Evolutionary conservation across 2,113 vertebrate genomes (phyloP).

Genomic region (Leptodactylus fuscus): DNA sequence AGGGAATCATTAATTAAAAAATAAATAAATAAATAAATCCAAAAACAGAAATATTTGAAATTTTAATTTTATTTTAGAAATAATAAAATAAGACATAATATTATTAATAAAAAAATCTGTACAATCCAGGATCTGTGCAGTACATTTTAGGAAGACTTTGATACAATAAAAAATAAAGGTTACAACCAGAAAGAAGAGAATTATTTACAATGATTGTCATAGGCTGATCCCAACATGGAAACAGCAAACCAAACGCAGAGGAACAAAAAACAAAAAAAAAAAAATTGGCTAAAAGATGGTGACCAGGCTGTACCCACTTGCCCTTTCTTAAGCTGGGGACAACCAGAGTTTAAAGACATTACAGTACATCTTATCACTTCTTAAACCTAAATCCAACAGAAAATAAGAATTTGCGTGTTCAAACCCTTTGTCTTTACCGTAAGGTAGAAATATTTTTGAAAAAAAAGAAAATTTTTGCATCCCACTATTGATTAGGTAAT

Average conservation of each 20-base stretch:
- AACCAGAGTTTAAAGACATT: conserved; percentile 73
- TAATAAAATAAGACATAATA: conserved; percentile 98
- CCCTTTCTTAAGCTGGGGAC: conserved; percentile 63
- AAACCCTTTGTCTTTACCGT: conserved; percentile 69
- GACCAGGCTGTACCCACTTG: conserved; percentile 67
- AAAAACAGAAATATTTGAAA: not conserved
- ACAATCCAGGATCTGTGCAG: conserved; percentile 96
- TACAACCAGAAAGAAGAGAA: conserved; percentile 77
- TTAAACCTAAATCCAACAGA: conserved; percentile 60
- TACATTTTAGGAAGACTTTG: conserved; percentile 92
- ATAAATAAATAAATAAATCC: too few species aligned
- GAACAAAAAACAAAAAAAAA: conserved; percentile 62
- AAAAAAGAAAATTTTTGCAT: conserved; percentile 2
- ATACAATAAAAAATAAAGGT: conserved; percentile 80
- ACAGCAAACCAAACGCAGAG: conserved; percentile 68
- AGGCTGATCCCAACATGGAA: conserved; percentile 69
- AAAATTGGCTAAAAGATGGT: conserved; percentile 65
- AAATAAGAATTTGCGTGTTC: conserved; percentile 62
- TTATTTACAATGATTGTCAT: conserved; percentile 74
- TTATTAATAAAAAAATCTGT: conserved; percentile 92
- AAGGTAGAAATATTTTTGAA: conserved; percentile 31
- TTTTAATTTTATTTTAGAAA: conserved; percentile 92
- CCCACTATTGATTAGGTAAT: not conserved
- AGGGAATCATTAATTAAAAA: too few species aligned
- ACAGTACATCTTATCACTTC: conserved; percentile 80